phyloP scores from a whole-genome alignment of 2,113 vertebrate genomes.

The Nestor notabilis region DNA sequence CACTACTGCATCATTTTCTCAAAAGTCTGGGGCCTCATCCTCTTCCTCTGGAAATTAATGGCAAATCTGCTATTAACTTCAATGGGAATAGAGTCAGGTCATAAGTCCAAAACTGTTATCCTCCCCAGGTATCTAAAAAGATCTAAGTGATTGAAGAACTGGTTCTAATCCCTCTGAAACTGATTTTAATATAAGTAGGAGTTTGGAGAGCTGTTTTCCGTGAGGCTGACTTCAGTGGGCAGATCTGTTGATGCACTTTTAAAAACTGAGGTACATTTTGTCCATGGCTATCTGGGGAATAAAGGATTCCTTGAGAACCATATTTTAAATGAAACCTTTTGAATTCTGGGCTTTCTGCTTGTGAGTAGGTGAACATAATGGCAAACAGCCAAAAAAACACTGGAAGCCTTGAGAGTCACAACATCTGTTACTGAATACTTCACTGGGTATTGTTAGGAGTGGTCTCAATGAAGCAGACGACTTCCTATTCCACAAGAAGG shows the following conservation, averaged over 20 bases:
- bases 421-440: neutral
- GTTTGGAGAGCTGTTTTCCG: neutral
- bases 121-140: neutral
- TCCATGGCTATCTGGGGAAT: neutral
- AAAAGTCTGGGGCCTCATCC: neutral
- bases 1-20: constrained; percentile 11
- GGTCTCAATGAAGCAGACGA: neutral
- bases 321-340: neutral
- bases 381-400: neutral
- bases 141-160: neutral
- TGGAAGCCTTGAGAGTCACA: neutral
- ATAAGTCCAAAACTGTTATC: neutral
- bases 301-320: neutral
- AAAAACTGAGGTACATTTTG: neutral
- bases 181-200: neutral
- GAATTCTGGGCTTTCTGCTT: neutral
- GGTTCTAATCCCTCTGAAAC: neutral
- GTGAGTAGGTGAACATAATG: neutral
- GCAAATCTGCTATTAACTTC: neutral
- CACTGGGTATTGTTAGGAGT: neutral
- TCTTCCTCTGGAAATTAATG: constrained; percentile 40
- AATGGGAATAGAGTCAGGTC: neutral
- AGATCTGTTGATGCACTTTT: neutral
- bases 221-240: neutral
- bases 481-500: neutral